A percentile compares a stretch with the other conserved stretches of the same genome.
Conservation (phyloP, 2,888 invertebrate genomes). For the Spilosoma lubricipeda region DNA sequence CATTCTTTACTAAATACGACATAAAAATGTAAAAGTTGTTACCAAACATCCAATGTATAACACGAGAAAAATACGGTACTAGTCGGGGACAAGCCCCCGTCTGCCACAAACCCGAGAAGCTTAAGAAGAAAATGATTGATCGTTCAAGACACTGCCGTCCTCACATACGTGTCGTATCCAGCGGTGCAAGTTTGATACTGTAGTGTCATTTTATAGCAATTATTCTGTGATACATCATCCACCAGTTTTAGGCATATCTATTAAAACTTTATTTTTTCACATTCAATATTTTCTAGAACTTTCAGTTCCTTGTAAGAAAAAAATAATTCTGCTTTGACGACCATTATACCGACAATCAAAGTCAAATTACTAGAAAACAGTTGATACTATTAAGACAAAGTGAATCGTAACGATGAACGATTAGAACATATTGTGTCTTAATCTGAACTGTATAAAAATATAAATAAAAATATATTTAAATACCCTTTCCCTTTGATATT, state of each 20-base stretch:
- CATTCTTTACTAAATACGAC: neutral
- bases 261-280: neutral
- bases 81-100: neutral
- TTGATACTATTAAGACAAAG: neutral
- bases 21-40: neutral
- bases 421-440: neutral
- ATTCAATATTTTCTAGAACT: neutral
- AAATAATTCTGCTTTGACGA: neutral
- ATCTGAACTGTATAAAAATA: no score
- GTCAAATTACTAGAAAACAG: neutral
- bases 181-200: neutral
- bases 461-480: no score
- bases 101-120: conserved; percentile 14
- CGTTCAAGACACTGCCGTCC: conserved; percentile 20
- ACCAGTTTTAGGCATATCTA: neutral
- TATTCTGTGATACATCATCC: neutral
- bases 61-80: conserved; percentile 25
- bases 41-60: conserved; percentile 8
- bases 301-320: neutral
- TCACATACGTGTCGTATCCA: neutral
- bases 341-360: no score
- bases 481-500: neutral
- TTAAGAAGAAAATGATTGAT: conserved; percentile 45
- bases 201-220: conserved; percentile 11
- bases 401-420: neutral